These are phyloP conservation scores for Lateolabrax maculatus DNA, from an alignment of 2,797 vertebrate genomes.

Conservation along the genomic window DNA sequence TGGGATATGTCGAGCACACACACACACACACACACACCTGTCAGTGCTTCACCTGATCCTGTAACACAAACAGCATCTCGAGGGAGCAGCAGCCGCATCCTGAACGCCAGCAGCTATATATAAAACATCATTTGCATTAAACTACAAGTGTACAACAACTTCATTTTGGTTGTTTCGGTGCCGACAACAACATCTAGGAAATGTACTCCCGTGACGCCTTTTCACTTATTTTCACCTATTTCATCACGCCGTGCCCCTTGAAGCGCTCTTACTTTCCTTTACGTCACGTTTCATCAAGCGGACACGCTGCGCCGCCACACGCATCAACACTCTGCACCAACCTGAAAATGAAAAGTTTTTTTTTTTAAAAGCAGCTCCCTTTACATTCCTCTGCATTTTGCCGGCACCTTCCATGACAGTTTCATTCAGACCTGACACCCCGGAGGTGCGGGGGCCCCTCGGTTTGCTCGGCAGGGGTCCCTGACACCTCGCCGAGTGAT, in stretches of 20 bases:
- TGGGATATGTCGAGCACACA: background rate
- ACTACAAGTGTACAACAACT: conserved; percentile 12
- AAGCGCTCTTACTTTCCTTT: conserved; percentile 39
- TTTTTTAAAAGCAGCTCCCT: conserved; percentile 20
- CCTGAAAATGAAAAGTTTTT: conserved; percentile 15
- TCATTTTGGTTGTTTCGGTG: conserved; percentile 1
- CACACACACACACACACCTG: conserved; percentile 44
- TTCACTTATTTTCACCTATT: conserved; percentile 42
- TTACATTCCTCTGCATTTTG: conserved; percentile 4
- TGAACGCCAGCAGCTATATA: conserved; percentile 48
- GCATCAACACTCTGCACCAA: background rate
- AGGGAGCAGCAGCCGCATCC: conserved; percentile 47
- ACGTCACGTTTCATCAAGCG: conserved; percentile 42
- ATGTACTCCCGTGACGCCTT: background rate
- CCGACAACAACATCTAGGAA: conserved; percentile 28
- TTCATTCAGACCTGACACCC: conserved; percentile 41
- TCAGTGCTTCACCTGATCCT: conserved; percentile 59
- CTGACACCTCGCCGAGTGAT: conserved; percentile 41
- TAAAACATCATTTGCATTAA: conserved; percentile 51
- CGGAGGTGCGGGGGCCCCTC: conserved; percentile 39
- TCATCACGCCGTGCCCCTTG: conserved; percentile 46
- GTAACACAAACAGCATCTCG: conserved; percentile 38
- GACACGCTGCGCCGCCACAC: background rate
- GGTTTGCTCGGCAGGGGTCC: conserved; percentile 53
- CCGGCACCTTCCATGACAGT: background rate